These are phyloP conservation scores for Pyrgus malvae DNA, from an alignment of 2,888 invertebrate species.

Conservation along the genomic window DNA sequence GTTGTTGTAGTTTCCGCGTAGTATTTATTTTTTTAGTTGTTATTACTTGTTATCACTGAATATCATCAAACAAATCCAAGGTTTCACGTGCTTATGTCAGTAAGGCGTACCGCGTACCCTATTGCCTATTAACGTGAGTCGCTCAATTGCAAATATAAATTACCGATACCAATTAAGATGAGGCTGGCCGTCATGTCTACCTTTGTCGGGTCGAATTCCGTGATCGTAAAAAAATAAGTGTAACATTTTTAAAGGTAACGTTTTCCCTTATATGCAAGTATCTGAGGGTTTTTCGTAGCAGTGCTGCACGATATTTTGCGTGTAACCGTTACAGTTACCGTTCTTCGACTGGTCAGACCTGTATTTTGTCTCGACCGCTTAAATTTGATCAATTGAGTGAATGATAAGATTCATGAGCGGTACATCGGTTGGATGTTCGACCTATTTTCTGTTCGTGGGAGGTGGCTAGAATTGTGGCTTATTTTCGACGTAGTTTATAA, in stretches of 20 bases:
- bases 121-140: neutral
- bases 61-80: constrained; percentile 20
- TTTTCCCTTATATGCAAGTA: constrained; percentile 34
- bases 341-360: constrained; percentile 74
- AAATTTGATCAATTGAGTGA: constrained; percentile 57
- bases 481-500: neutral
- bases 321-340: constrained; percentile 76
- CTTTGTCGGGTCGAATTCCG: too few species aligned
- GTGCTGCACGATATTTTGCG: constrained; percentile 71
- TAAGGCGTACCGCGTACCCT: neutral
- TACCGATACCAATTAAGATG: neutral
- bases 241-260: too few species aligned
- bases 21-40: constrained; percentile 35
- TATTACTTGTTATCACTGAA: constrained; percentile 39
- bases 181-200: too few species aligned
- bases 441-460: constrained; percentile 51
- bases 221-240: neutral
- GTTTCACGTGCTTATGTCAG: constrained; percentile 11
- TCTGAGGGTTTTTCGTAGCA: constrained; percentile 55
- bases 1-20: constrained; percentile 48
- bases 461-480: constrained; percentile 32
- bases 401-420: constrained; percentile 38
- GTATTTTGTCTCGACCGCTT: constrained; percentile 66
- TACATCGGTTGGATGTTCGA: constrained; percentile 38
- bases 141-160: neutral